phyloP scores from a whole-genome alignment of 2,888 invertebrate species.

The Callimorpha dominula region DNA sequence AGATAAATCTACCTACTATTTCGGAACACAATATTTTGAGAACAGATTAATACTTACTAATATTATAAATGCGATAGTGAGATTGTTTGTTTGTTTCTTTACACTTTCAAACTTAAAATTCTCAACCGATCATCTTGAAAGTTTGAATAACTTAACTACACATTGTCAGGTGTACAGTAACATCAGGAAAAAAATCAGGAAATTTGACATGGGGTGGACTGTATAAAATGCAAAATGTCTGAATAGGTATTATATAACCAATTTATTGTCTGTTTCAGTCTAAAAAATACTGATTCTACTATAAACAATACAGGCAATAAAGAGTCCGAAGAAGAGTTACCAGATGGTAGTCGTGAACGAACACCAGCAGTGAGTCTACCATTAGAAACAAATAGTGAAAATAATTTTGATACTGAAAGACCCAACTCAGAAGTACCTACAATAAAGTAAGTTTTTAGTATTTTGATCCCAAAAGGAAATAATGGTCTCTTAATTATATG shows the following conservation, averaged over 20 bases:
- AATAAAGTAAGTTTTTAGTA: slow-evolving; percentile 2
- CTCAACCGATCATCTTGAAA: too few relatives aligned
- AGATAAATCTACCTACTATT: too few relatives aligned
- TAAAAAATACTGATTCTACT: slow-evolving; percentile 21
- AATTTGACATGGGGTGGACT: too few relatives aligned
- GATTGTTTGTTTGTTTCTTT: too few relatives aligned
- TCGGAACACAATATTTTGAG: too few relatives aligned
- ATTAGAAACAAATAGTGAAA: slow-evolving; percentile 5
- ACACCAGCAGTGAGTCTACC: not conserved
- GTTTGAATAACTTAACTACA: too few relatives aligned
- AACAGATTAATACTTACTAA: too few relatives aligned
- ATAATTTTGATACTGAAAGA: not conserved
- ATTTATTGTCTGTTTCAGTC: slow-evolving; percentile 15
- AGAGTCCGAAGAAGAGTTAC: not conserved
- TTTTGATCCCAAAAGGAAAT: not conserved
- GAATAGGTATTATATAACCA: not conserved
- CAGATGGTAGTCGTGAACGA: not conserved
- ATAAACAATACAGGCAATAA: slow-evolving; percentile 16
- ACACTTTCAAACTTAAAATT: too few relatives aligned
- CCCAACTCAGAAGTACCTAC: not conserved
- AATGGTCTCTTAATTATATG: too few relatives aligned
- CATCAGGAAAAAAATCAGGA: too few relatives aligned
- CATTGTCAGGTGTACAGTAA: too few relatives aligned
- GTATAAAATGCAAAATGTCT: not conserved
- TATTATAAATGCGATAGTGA: too few relatives aligned